phyloP scores from a whole-genome alignment of 2,797 vertebrate genomes.

The Crocidura indochinensis region DNA sequence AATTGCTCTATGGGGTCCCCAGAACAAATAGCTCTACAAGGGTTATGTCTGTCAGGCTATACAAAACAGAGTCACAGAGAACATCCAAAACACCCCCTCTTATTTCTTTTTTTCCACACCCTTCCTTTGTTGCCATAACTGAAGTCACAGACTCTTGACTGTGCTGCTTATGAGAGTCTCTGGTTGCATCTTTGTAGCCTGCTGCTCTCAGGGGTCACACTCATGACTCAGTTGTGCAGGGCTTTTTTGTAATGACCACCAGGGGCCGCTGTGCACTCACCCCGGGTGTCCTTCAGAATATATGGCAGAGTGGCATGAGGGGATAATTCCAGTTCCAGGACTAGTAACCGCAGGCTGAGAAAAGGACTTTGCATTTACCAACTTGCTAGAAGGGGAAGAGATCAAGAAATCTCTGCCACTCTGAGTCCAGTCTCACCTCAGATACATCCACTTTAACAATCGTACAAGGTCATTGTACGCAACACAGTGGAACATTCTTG shows the following conservation, averaged over 20 bases:
- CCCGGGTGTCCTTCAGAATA: not conserved
- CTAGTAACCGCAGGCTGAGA: not conserved
- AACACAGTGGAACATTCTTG: conserved; percentile 55
- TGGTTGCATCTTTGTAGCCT: too few species aligned
- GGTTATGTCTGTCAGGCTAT: too few species aligned
- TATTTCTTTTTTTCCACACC: too few species aligned
- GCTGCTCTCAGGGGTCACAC: accelerated
- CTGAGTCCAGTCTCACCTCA: conserved; percentile 14
- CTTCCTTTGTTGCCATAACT: too few species aligned
- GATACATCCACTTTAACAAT: conserved; percentile 53
- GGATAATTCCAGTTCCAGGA: not conserved
- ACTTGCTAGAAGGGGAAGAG: not conserved
- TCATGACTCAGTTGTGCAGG: accelerated
- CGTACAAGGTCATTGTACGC: not conserved
- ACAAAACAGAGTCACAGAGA: too few species aligned
- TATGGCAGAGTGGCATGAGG: not conserved
- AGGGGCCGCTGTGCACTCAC: not conserved
- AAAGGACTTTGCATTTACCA: not conserved
- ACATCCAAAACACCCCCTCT: too few species aligned
- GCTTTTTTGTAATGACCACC: too few species aligned
- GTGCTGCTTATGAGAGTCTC: too few species aligned
- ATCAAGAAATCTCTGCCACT: conserved; percentile 23
- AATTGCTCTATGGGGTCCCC: too few species aligned
- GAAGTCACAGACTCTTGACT: too few species aligned
- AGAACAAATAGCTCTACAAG: too few species aligned